A percentile compares a stretch with the other conserved stretches of the same genome.
phyloP scores from a whole-genome alignment of 2,888 invertebrate genomes.

The Diaprepes abbreviatus region DNA sequence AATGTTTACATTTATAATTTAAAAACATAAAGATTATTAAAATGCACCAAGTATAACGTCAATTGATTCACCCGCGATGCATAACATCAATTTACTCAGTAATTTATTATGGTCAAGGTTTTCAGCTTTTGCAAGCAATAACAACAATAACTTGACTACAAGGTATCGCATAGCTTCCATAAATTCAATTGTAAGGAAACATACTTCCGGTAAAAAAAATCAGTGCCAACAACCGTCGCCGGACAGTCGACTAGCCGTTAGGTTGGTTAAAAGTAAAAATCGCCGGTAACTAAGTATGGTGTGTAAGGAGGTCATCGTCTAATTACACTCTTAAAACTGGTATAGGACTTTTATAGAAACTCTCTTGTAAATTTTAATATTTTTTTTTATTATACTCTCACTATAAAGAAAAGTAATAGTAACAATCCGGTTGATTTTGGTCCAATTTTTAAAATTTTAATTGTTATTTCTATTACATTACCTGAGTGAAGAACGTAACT shows the following conservation, averaged over 20 bases:
- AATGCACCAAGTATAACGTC: neutral
- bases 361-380: no score
- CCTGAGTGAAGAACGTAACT: no score
- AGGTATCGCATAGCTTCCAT: conserved; percentile 18
- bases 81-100: conserved; percentile 23
- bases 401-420: neutral
- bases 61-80: conserved; percentile 10
- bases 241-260: conserved; percentile 10
- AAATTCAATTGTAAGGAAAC: conserved; percentile 22
- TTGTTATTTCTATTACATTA: no score
- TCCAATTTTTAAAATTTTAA: no score
- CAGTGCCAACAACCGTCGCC: conserved; percentile 30
- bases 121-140: conserved; percentile 20
- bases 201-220: conserved; percentile 29
- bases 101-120: conserved; percentile 42
- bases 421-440: neutral
- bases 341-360: no score
- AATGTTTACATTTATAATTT: no score
- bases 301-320: conserved; percentile 17
- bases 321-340: neutral
- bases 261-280: conserved; percentile 14
- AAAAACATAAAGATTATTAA: neutral
- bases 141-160: conserved; percentile 23
- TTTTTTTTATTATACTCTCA: no score
- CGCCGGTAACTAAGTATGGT: conserved; percentile 21